Evolutionary conservation across 2,888 invertebrate genomes (phyloP).

Genomic region (Lingula anatina): DNA sequence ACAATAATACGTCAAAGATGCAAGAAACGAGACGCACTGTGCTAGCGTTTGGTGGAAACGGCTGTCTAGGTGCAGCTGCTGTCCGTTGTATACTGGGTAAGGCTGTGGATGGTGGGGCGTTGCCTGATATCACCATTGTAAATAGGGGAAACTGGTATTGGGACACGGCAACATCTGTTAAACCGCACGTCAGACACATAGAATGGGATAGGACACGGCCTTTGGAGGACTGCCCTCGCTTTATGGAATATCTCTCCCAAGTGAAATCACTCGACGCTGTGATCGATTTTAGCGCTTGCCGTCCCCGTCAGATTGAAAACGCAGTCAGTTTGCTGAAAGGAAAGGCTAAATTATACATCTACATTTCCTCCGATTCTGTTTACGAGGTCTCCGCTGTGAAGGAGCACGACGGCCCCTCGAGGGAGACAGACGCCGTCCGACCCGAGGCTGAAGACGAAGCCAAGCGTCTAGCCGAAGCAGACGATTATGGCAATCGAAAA

Average conservation of each 20-base stretch:
- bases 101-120: conserved; percentile 19
- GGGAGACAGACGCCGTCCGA: conserved; percentile 50
- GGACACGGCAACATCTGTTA: conserved; percentile 39
- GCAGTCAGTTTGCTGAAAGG: conserved; percentile 38
- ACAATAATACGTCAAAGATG: no score
- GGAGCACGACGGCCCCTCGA: conserved; percentile 20
- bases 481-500: conserved; percentile 53
- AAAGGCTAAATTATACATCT: conserved; percentile 50
- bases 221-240: conserved; percentile 15
- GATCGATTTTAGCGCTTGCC: conserved; percentile 54
- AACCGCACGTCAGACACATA: conserved; percentile 36
- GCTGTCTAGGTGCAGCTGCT: conserved; percentile 53
- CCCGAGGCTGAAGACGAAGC: conserved; percentile 37
- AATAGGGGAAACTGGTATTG: conserved; percentile 55
- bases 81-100: conserved; percentile 44
- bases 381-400: conserved; percentile 54
- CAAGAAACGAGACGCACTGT: conserved; percentile 14
- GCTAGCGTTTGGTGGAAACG: conserved; percentile 55
- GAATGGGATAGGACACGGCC: conserved; percentile 47
- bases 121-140: conserved; percentile 46
- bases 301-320: conserved; percentile 44
- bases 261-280: conserved; percentile 51
- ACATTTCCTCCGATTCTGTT: conserved; percentile 55
- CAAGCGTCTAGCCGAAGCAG: conserved; percentile 28
- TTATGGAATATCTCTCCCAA: conserved; percentile 3